These are phyloP conservation scores for Phocoena phocoena DNA, from an alignment of 2,113 vertebrate genomes.

Conservation along the genomic window DNA sequence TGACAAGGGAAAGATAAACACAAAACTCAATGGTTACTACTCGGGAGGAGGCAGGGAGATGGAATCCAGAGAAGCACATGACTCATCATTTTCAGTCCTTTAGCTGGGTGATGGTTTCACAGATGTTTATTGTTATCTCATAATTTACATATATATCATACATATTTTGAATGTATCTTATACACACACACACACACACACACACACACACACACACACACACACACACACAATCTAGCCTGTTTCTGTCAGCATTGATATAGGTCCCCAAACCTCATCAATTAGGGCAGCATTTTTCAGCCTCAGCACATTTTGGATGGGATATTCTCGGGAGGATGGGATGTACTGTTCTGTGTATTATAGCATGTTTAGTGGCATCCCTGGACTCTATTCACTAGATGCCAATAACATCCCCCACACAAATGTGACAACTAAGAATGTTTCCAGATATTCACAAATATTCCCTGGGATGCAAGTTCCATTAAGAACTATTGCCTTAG, in stretches of 20 bases:
- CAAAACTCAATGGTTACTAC: not conserved
- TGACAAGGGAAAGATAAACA: not conserved
- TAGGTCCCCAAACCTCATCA: not conserved
- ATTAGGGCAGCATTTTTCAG: not conserved
- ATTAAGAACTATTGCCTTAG: not conserved
- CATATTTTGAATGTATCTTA: not conserved
- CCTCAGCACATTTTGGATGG: not conserved
- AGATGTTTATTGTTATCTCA: not conserved
- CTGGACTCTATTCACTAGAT: not conserved
- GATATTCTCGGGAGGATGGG: not conserved
- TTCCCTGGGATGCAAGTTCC: not conserved
- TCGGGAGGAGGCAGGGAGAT: not conserved
- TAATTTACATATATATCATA: not conserved
- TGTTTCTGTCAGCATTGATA: not conserved
- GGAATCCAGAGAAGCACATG: not conserved
- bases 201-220: not conserved
- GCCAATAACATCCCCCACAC: not conserved
- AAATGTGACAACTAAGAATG: not conserved
- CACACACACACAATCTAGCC: not conserved
- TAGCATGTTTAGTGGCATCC: not conserved
- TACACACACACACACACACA: not conserved
- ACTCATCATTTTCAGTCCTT: not conserved
- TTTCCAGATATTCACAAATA: not conserved
- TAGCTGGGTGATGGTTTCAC: not conserved
- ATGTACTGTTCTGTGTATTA: not conserved